Evolutionary conservation across 2,888 invertebrate genomes (phyloP).

Genomic region (Melipona beecheii): DNA sequence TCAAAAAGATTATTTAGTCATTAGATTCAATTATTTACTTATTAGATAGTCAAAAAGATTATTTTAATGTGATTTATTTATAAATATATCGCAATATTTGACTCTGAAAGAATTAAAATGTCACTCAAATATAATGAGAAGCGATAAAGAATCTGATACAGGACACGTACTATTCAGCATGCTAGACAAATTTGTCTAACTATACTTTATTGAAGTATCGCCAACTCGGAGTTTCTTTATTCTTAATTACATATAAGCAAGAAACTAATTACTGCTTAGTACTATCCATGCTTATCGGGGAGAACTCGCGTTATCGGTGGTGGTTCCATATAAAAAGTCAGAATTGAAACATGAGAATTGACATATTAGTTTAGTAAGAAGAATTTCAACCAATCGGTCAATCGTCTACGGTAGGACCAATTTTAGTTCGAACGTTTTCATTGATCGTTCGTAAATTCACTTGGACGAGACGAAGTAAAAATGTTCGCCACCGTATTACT

Average conservation of each 20-base stretch:
- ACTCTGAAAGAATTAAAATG: neutral
- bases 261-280: neutral
- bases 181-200: conserved; percentile 18
- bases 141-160: no score
- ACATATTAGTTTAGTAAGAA: neutral
- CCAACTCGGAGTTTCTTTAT: conserved; percentile 15
- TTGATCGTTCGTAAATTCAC: neutral
- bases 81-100: neutral
- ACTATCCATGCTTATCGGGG: conserved; percentile 18
- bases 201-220: conserved; percentile 42
- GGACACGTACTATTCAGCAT: no score
- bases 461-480: neutral
- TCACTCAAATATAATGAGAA: no score
- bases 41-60: neutral
- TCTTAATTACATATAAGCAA: conserved; percentile 8
- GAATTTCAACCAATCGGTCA: neutral
- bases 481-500: conserved; percentile 29
- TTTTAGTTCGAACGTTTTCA: conserved; percentile 2
- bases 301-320: conserved; percentile 27
- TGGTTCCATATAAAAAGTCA: conserved; percentile 15
- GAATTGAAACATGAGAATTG: neutral
- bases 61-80: no score
- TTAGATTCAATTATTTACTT: neutral
- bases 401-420: neutral
- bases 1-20: no score